phyloP scores from a whole-genome alignment of 2,888 invertebrate species.

The Heterodera filipjevi region DNA sequence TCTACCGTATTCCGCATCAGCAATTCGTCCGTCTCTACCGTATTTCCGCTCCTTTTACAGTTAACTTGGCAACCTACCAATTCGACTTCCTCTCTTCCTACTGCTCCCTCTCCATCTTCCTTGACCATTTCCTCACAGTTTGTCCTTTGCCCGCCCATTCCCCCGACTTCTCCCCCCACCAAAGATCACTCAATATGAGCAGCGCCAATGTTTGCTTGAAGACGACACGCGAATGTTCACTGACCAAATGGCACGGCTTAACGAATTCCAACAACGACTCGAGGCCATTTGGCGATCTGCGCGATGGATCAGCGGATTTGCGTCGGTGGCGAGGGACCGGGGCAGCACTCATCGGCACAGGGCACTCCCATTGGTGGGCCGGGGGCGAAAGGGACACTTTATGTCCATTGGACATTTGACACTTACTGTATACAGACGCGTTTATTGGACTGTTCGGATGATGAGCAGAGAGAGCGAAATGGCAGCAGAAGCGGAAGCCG shows the following conservation, averaged over 20 bases:
- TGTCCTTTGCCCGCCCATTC: neutral
- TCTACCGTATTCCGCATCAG: too few relatives aligned
- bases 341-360: conserved; percentile 65
- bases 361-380: conserved; percentile 5
- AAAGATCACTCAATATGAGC: conserved; percentile 57
- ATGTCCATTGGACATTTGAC: neutral
- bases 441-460: neutral
- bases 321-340: conserved; percentile 87
- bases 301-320: conserved; percentile 93
- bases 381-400: neutral
- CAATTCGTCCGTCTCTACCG: too few relatives aligned
- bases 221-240: conserved; percentile 54
- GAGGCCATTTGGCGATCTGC: conserved; percentile 90
- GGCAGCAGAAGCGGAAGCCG: neutral
- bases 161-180: neutral
- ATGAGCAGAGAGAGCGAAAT: neutral
- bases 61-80: conserved; percentile 91
- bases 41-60: too few relatives aligned
- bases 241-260: conserved; percentile 69
- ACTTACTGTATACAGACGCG: neutral
- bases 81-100: conserved; percentile 86
- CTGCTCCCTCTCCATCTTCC: conserved; percentile 85
- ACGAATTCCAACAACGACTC: conserved; percentile 82
- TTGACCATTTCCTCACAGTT: conserved; percentile 76
- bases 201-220: conserved; percentile 57